phyloP scores from a whole-genome alignment of 2,888 invertebrate genomes.

The Troides helena region DNA sequence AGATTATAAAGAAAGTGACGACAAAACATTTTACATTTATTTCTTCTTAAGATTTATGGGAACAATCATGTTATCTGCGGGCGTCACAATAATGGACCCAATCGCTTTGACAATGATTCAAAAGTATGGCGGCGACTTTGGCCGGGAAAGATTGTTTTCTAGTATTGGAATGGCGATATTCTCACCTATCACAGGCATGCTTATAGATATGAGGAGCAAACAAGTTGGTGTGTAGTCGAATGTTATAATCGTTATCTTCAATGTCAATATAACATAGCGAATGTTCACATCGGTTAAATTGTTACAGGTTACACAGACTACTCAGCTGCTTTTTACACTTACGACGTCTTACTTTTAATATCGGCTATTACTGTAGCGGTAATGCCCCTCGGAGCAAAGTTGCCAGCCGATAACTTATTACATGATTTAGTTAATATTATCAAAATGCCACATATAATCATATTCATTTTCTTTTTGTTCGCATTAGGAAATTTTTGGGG shows the following conservation, averaged over 20 bases:
- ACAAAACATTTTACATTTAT: conserved; percentile 90
- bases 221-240: conserved; percentile 72
- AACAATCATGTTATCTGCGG: conserved; percentile 89
- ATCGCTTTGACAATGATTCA: conserved; percentile 92
- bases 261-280: conserved; percentile 59
- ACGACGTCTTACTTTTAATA: conserved; percentile 86
- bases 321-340: conserved; percentile 92
- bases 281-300: conserved; percentile 55
- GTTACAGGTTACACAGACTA: conserved; percentile 88
- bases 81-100: conserved; percentile 94
- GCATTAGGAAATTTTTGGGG: conserved; percentile 93
- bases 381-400: conserved; percentile 88
- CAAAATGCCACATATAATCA: conserved; percentile 88
- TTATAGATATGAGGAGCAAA: conserved; percentile 86
- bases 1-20: conserved; percentile 88
- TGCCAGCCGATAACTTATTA: conserved; percentile 89
- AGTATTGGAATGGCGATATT: conserved; percentile 91
- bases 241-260: conserved; percentile 65
- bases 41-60: conserved; percentile 89
- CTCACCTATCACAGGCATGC: conserved; percentile 88
- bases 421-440: conserved; percentile 87
- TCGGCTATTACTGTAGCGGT: conserved; percentile 87
- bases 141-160: conserved; percentile 88
- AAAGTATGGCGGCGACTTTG: conserved; percentile 90
- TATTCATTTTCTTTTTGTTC: conserved; percentile 90